phyloP scores from a whole-genome alignment of 2,797 vertebrate genomes.

The Syngnathus acus region DNA sequence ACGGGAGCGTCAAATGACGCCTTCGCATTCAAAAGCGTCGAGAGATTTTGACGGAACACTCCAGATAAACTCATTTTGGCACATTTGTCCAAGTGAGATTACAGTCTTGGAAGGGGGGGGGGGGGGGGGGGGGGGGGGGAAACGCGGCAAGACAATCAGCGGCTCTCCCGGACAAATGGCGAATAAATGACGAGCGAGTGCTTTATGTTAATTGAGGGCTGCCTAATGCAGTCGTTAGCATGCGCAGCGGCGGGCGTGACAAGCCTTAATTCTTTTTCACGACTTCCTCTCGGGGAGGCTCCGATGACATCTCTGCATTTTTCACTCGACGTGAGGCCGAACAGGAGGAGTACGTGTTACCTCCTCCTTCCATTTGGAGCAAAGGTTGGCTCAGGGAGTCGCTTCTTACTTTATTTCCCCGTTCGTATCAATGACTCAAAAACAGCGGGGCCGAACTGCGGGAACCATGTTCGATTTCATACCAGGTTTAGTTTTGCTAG shows the following conservation, averaged over 20 bases:
- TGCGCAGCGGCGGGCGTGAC: slow-evolving; percentile 39
- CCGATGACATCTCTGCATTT: slow-evolving; percentile 56
- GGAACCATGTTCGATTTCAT: slow-evolving; percentile 32
- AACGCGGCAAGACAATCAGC: slow-evolving; percentile 50
- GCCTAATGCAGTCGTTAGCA: slow-evolving; percentile 66
- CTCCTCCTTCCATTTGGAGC: slow-evolving; percentile 35
- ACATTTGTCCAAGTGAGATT: slow-evolving; percentile 49
- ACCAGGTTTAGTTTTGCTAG: slow-evolving; percentile 7
- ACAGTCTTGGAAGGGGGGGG: slow-evolving; percentile 44
- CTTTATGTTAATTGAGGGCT: slow-evolving; percentile 60
- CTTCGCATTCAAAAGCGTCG: slow-evolving; percentile 9
- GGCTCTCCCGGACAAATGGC: slow-evolving; percentile 46
- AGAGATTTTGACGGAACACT: slow-evolving; percentile 32
- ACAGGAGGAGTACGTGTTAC: slow-evolving; percentile 44
- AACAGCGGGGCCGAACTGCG: slow-evolving; percentile 36
- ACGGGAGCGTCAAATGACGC: slow-evolving; percentile 20
- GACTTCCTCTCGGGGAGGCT: slow-evolving; percentile 55
- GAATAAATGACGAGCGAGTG: slow-evolving; percentile 49
- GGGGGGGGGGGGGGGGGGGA: no score
- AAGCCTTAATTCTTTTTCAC: slow-evolving; percentile 60
- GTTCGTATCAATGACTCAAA: slow-evolving; percentile 46
- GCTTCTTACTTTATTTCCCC: not conserved
- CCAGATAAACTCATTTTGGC: slow-evolving; percentile 23
- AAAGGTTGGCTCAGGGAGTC: not conserved
- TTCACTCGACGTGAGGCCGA: slow-evolving; percentile 49